Evolutionary conservation across 2,888 invertebrate species (phyloP), one percentile per base, ranked within the genome.

Genomic region (Eudemis profundana): DNA sequence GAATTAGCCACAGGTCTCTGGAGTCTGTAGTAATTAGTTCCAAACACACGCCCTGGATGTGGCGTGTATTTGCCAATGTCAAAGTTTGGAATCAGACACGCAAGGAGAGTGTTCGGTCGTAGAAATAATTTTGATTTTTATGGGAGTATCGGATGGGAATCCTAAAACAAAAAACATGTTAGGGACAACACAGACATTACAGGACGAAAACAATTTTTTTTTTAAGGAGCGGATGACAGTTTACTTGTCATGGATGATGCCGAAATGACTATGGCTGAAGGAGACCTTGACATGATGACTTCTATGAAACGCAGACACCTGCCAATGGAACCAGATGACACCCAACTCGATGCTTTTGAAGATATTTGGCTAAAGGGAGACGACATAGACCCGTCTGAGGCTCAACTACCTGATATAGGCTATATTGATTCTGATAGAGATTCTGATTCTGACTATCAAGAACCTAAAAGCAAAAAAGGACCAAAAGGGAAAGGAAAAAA

Each of bases 301-400:
- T 89, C 91, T 27, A 90, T 90, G 90, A 92, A 90, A 65, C 70
- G 87, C 53, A 87, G 83, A 4, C 87, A 81, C 74, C 84, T 77
- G 92, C 93, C 77, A 0, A 70, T 85, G 87, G 92, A 93, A 4
- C 95, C 95, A 0, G 96, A 96, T 77, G 96, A 96, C 73, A 94
- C 94, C 47, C 95, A 95, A 69, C 79, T 96, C 33, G 96, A 95
- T 82, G 96, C 94, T 4, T 86, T 96, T 3, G 96, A 96, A 85
- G 96, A 96, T 75, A 96, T 96, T 72, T 96, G 96, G 95, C 78
- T 96, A 10, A 96, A 96, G 87, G 96, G 96, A 33, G 96, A 95
- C 50, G 96, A 96, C 87, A 95, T 96, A 87, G 96, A 93, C 3
- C 92, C 93, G 1, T 92, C 92, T 0, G 93, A 93, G 70, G 91